Conservation (phyloP, 2,888 invertebrate genomes). For the Brachypalpus laphriformis region DNA sequence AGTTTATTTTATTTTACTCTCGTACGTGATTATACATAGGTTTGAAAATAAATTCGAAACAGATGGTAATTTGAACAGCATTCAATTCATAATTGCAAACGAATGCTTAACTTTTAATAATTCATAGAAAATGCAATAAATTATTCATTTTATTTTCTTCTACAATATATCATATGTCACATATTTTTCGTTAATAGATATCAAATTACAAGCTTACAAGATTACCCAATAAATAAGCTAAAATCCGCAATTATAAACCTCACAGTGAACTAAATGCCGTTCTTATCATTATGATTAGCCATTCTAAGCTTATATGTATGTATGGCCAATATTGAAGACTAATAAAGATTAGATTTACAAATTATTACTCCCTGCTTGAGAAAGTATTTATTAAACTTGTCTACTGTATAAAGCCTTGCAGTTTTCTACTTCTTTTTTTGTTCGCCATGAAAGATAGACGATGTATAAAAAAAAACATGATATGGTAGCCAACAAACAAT, state of each 20-base stretch:
- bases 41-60: too few relatives aligned
- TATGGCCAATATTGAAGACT: constrained; percentile 20
- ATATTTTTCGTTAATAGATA: too few relatives aligned
- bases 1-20: too few relatives aligned
- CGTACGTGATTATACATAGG: too few relatives aligned
- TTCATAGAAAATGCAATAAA: neutral
- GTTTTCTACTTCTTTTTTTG: neutral
- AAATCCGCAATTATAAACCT: neutral
- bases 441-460: constrained; percentile 2
- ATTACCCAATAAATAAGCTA: neutral
- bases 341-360: constrained; percentile 28
- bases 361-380: neutral
- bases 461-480: neutral
- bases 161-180: too few relatives aligned
- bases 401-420: constrained; percentile 25
- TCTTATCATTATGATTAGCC: constrained; percentile 7
- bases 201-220: neutral
- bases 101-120: too few relatives aligned
- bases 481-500: constrained; percentile 43
- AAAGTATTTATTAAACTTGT: constrained; percentile 27
- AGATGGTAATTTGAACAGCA: too few relatives aligned
- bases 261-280: neutral
- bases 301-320: constrained; percentile 17
- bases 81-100: too few relatives aligned
- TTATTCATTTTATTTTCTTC: neutral